Evolutionary conservation across 2,797 vertebrate genomes (phyloP).

Genomic region (Stomatorhinus walkeri): DNA sequence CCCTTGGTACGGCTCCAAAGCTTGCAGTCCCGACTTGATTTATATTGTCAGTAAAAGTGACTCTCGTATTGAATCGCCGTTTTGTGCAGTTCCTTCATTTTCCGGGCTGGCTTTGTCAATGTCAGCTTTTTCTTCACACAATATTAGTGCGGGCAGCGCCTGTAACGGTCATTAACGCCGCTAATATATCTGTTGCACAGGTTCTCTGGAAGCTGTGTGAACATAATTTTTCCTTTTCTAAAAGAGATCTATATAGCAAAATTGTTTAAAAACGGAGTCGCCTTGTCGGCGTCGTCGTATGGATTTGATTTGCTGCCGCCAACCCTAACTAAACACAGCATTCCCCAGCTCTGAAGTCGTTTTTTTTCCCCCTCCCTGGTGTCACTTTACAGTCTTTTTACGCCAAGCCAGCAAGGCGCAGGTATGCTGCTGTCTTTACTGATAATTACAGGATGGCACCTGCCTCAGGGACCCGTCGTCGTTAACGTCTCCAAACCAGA

Average conservation of each 20-base stretch:
- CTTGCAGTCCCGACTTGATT: not conserved
- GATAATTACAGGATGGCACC: not conserved
- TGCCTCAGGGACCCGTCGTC: not conserved
- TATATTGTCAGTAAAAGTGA: not conserved
- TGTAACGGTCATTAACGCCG: not conserved
- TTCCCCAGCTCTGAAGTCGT: slow-evolving; percentile 1
- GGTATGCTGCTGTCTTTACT: not conserved
- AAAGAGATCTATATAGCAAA: not conserved
- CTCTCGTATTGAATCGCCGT: not conserved
- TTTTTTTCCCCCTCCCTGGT: not conserved
- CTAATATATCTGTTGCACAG: slow-evolving; percentile 9
- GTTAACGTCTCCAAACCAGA: not conserved
- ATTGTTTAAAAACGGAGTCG: not conserved
- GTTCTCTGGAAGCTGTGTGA: not conserved
- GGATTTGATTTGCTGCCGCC: not conserved
- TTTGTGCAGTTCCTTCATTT: not conserved
- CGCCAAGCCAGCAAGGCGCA: not conserved
- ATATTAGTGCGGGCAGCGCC: not conserved
- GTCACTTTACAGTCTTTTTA: not conserved
- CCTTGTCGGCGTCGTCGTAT: not conserved
- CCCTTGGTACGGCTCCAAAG: not conserved
- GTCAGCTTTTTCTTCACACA: not conserved
- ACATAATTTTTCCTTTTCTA: not conserved
- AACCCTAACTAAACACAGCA: slow-evolving; percentile 9
- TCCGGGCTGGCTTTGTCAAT: not conserved